Base-by-base conservation (phyloP, 1,140 invertebrate species). In the Meteorus sp. region DNA sequence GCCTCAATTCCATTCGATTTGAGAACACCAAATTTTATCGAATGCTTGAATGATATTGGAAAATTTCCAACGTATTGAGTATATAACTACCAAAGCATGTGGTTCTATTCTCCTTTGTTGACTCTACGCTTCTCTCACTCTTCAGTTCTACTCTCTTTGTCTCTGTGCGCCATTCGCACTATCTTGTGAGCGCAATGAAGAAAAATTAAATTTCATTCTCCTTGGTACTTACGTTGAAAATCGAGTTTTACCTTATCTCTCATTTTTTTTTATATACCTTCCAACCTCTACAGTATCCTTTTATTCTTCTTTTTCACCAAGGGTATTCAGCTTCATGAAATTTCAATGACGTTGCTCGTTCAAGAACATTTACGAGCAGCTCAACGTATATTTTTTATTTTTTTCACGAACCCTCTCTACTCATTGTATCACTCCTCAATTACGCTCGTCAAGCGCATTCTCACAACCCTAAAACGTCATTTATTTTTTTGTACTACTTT, bases 151-250 rank as follows among this genome's bases (percentile, higher is more conserved):
- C n/a, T n/a, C n/a, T n/a, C n/a, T n/a, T n/a, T n/a, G n/a, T n/a
- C n/a, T n/a, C n/a, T n/a, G n/a, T n/a, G n/a, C n/a, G n/a, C n/a
- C 27, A 9, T 9, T 9, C 27, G 4, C 27, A 9, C 3, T 15
- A 15, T 39, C 35, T 39, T 13, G 8, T 3, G 8, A 39, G n/a
- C 3, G 35, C 8, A n/a, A 3, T 39, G 8, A n/a, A 3, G 13
- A 39, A 39, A 39, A 39, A 39, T 39, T 39, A 15, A 39, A 39
- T 39, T 39, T 39, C 15, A 39, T 39, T 39, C 13, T 4, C 35
- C 8, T n/a, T n/a, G n/a, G n/a, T n/a, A 15, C 35, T 39, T 11
- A 15, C 13, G 35, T 39, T 11, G 29, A 11, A 39, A 39, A 39
- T 39, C 35, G 35, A 39, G 35, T 39, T 39, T 39, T 11, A 13